Conservation (phyloP, 2,888 invertebrate species). For the Cataglyphis rosenhaueri region DNA sequence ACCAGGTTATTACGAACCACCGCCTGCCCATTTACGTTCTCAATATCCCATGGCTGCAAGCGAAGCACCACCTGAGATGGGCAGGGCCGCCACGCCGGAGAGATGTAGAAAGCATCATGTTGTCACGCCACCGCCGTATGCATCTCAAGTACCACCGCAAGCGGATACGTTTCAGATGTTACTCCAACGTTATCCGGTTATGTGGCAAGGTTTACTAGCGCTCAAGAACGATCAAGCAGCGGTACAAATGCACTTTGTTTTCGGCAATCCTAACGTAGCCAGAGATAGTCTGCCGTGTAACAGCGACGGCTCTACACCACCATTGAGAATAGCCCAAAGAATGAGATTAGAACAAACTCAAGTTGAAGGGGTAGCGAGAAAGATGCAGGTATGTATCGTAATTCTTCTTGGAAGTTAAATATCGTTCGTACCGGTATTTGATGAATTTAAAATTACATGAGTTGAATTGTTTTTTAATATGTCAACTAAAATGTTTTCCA, state of each 20-base stretch:
- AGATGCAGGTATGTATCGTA: constrained; percentile 93
- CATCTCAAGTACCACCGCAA: constrained; percentile 92
- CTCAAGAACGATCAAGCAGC: constrained; percentile 98
- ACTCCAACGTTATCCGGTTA: constrained; percentile 96
- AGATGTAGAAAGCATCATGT: constrained; percentile 86
- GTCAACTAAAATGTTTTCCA: constrained; percentile 84
- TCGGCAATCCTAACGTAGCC: constrained; percentile 96
- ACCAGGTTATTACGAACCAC: constrained; percentile 88
- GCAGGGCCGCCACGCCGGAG: constrained; percentile 86
- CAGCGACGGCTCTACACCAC: constrained; percentile 93
- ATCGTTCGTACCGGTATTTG: background rate
- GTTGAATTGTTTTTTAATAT: constrained; percentile 1
- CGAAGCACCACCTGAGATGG: constrained; percentile 81
- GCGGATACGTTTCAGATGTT: constrained; percentile 93
- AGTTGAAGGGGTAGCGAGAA: constrained; percentile 97
- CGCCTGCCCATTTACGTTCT: constrained; percentile 87
- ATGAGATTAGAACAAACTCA: constrained; percentile 99
- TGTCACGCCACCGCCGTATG: constrained; percentile 87
- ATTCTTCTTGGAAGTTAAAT: constrained; percentile 3
- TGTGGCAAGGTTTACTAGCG: constrained; percentile 98
- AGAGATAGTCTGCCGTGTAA: constrained; percentile 94
- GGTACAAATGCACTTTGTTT: constrained; percentile 99
- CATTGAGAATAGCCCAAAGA: constrained; percentile 97
- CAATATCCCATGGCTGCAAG: constrained; percentile 84
- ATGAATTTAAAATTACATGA: constrained; percentile 9